phyloP scores from a whole-genome alignment of 2,797 vertebrate species.

The Cryptoprocta ferox region DNA sequence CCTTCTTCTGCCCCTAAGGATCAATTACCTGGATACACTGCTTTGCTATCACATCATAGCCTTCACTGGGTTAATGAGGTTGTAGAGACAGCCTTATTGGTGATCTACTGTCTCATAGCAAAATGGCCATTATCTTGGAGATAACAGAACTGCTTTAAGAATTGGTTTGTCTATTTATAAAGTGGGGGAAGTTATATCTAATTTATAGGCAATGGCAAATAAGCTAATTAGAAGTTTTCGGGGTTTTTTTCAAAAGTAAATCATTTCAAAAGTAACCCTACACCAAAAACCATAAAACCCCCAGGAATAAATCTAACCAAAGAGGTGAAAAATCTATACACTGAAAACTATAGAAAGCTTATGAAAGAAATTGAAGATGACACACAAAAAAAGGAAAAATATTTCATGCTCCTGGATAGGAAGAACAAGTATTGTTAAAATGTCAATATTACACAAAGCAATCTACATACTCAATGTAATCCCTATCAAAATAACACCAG shows the following conservation, averaged over 20 bases:
- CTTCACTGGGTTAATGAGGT: neutral
- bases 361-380: no score
- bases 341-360: no score
- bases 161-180: neutral
- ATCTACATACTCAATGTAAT: no score
- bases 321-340: no score
- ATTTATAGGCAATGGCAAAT: neutral
- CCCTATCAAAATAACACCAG: no score
- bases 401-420: no score
- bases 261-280: neutral
- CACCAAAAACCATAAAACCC: no score
- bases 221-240: neutral
- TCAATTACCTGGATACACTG: neutral
- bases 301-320: no score
- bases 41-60: neutral
- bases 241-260: neutral
- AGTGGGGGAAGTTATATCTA: neutral
- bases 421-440: no score
- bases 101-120: neutral
- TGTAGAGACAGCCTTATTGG: neutral
- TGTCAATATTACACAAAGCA: no score
- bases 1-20: neutral
- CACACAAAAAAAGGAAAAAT: no score
- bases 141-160: neutral
- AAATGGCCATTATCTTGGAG: neutral